These are phyloP conservation scores for Ferdinandea cuprea DNA, from an alignment of 2,888 invertebrate species.

Conservation along the genomic window DNA sequence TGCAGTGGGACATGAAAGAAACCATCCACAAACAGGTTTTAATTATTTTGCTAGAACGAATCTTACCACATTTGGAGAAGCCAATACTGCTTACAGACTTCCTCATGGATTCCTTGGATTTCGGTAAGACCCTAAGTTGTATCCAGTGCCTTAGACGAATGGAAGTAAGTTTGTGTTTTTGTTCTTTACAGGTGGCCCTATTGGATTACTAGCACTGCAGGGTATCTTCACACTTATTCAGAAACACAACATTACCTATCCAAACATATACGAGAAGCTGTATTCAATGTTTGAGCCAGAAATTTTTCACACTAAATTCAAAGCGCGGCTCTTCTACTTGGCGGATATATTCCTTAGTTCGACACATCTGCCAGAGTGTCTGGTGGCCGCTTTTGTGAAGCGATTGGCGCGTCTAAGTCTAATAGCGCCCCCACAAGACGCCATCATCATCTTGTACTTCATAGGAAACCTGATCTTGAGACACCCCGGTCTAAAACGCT, in stretches of 20 bases:
- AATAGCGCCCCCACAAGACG: slow-evolving; percentile 91
- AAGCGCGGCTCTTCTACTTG: slow-evolving; percentile 93
- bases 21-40: slow-evolving; percentile 90
- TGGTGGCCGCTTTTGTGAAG: slow-evolving; percentile 97
- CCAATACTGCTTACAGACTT: slow-evolving; percentile 95
- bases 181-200: slow-evolving; percentile 88
- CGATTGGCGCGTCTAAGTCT: slow-evolving; percentile 92
- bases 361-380: slow-evolving; percentile 94
- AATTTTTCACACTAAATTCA: slow-evolving; percentile 95
- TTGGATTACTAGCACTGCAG: slow-evolving; percentile 94
- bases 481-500: slow-evolving; percentile 91
- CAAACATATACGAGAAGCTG: slow-evolving; percentile 96
- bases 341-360: slow-evolving; percentile 96
- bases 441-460: slow-evolving; percentile 90
- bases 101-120: slow-evolving; percentile 93
- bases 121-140: slow-evolving; percentile 84
- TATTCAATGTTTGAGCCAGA: slow-evolving; percentile 96
- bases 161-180: slow-evolving; percentile 8
- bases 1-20: slow-evolving; percentile 88
- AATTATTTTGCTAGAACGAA: slow-evolving; percentile 90
- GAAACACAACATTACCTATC: slow-evolving; percentile 96
- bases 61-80: slow-evolving; percentile 90
- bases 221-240: slow-evolving; percentile 95
- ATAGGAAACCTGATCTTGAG: slow-evolving; percentile 93
- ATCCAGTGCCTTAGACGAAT: neutral